A percentile compares a stretch with the other conserved stretches of the same genome.
phyloP scores from a whole-genome alignment of 2,113 vertebrate species.

The Gulo gulo region DNA sequence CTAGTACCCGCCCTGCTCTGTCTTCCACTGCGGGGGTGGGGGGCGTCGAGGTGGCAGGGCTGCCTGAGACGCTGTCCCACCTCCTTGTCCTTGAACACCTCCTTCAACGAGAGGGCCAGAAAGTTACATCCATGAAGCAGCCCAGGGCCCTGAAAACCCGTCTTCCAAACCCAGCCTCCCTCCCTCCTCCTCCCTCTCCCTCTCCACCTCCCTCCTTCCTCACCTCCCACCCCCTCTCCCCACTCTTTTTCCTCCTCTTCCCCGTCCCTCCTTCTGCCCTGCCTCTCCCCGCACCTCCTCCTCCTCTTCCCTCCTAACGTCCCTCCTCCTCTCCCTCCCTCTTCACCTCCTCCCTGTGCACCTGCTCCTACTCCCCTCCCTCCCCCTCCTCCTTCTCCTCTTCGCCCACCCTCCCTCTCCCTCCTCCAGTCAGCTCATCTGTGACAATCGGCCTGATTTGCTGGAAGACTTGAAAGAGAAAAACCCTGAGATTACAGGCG shows the following conservation, averaged over 20 bases:
- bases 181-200: not conserved
- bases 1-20: not conserved
- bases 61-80: accelerated
- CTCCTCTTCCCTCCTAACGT: not conserved
- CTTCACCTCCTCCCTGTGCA: not conserved
- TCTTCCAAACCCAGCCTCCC: not conserved
- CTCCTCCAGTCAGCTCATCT: not conserved
- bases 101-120: not conserved
- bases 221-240: not conserved
- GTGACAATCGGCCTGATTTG: not conserved
- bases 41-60: accelerated
- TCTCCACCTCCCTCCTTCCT: not conserved
- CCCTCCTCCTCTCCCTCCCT: too few relatives aligned
- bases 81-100: not conserved
- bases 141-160: not conserved
- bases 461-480: not conserved
- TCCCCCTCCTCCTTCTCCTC: not conserved
- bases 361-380: not conserved
- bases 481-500: not conserved
- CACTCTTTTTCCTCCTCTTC: not conserved
- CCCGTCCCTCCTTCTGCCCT: not conserved
- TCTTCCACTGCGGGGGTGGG: not conserved
- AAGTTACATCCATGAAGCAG: not conserved
- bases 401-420: not conserved
- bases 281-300: not conserved